phyloP scores from a whole-genome alignment of 1,140 invertebrate species.

The Rhopalosiphum padi region DNA sequence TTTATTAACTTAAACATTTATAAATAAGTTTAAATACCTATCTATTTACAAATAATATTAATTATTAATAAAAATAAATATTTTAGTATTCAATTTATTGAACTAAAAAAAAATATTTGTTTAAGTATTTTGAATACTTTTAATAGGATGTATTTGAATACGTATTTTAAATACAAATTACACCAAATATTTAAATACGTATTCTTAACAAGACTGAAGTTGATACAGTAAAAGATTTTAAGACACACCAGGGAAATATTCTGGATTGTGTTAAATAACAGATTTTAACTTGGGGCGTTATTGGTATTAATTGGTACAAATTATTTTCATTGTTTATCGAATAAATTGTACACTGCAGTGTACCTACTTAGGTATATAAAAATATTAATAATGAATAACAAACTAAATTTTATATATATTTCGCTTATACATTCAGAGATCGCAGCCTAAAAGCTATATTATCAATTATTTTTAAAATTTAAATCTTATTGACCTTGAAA shows the following conservation, averaged over 20 bases:
- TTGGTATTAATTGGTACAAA: slow-evolving; percentile 22
- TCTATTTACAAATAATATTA: no score
- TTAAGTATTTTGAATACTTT: no score
- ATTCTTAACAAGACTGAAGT: no score
- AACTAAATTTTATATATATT: neutral
- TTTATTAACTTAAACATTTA: no score
- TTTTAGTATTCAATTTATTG: no score
- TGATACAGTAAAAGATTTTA: neutral
- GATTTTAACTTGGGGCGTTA: neutral
- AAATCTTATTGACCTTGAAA: neutral
- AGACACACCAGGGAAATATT: neutral
- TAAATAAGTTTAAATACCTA: no score
- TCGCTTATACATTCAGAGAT: neutral
- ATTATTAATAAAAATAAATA: no score
- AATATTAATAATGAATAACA: neutral
- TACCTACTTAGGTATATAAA: neutral
- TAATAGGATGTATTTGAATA: no score
- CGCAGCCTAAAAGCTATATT: neutral
- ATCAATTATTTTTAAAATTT: neutral
- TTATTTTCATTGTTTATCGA: slow-evolving; percentile 9
- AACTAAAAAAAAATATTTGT: no score
- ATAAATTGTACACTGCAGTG: neutral
- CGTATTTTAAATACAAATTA: no score
- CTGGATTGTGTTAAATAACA: slow-evolving; percentile 21
- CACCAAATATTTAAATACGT: no score